Percentiles rank a stretch among this genome's conserved stretches.
Conservation (phyloP, 2,113 vertebrate species). For the Mus pahari region DNA sequence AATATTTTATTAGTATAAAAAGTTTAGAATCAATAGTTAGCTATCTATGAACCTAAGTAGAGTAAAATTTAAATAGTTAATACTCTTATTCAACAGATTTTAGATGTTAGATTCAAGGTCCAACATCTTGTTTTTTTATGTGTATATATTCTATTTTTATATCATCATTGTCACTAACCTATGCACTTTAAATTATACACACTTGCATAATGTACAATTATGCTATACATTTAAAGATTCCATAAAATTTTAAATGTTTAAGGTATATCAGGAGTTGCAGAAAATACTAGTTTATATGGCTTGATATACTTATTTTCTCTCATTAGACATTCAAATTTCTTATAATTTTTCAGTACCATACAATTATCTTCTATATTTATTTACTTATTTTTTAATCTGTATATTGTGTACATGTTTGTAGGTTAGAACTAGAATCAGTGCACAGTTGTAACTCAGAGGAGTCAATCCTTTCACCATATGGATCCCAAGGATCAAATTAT, state of each 20-base stretch:
- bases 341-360: slow-evolving; percentile 2
- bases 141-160: background rate
- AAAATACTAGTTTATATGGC: slow-evolving; percentile 29
- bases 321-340: slow-evolving; percentile 24
- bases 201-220: background rate
- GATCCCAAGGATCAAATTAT: too few relatives aligned
- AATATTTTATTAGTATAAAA: slow-evolving; percentile 50
- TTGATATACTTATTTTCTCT: slow-evolving; percentile 50
- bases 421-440: background rate
- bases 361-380: slow-evolving; percentile 1
- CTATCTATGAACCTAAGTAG: slow-evolving; percentile 15
- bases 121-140: background rate
- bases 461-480: background rate
- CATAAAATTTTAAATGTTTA: slow-evolving; percentile 16
- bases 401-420: background rate
- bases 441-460: background rate
- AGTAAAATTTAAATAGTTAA: slow-evolving; percentile 3
- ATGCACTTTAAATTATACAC: background rate
- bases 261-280: background rate
- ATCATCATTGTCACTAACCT: background rate
- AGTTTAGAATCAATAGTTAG: slow-evolving; percentile 29
- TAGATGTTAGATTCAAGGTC: background rate
- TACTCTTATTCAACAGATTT: background rate
- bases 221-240: background rate
- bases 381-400: background rate